These are phyloP conservation scores for Hapalemur alaotrensis DNA, from an alignment of 2,797 vertebrate genomes.

Conservation along the genomic window DNA sequence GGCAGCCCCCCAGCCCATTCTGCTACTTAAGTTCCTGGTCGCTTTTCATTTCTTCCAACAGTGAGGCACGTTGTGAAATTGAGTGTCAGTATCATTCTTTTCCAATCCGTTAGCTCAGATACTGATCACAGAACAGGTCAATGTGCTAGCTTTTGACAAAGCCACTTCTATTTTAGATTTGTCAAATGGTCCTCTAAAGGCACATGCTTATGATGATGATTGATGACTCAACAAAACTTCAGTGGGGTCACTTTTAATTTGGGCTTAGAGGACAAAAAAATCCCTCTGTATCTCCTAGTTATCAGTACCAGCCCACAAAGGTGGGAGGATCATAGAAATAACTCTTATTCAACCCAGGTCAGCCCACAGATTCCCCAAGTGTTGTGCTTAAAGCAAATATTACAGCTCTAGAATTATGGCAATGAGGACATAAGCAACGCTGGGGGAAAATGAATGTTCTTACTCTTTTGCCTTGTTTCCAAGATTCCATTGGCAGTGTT, in stretches of 20 bases:
- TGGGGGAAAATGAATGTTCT: background rate
- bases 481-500: background rate
- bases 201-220: background rate
- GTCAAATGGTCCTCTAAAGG: constrained; percentile 39
- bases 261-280: background rate
- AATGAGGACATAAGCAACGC: background rate
- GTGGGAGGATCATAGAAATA: background rate
- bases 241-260: constrained; percentile 15
- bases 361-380: background rate
- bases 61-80: constrained; percentile 19
- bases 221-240: constrained; percentile 7
- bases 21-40: background rate
- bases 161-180: constrained; percentile 48
- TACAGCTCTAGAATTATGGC: background rate
- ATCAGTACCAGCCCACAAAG: background rate
- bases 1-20: background rate
- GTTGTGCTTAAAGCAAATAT: background rate
- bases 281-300: background rate
- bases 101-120: constrained; percentile 56
- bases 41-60: constrained; percentile 37
- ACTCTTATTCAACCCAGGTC: background rate
- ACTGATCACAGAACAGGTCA: constrained; percentile 38
- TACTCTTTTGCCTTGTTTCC: background rate
- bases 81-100: constrained; percentile 67
- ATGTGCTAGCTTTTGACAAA: constrained; percentile 31